Evolutionary conservation across 2,888 invertebrate species (phyloP), one percentile per base, ranked within the genome.

Genomic region (Andrena flavipes): DNA sequence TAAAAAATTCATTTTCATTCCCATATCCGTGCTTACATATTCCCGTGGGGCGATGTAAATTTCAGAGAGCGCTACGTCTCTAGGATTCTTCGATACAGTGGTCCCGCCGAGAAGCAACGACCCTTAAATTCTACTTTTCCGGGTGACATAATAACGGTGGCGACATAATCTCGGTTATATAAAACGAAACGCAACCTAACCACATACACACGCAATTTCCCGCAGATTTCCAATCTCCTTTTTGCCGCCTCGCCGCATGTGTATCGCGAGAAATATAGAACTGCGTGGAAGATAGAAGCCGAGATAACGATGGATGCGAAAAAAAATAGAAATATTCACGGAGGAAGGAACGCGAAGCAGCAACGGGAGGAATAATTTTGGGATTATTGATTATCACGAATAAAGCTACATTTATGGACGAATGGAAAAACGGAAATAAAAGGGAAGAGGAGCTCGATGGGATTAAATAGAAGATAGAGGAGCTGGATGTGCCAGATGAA

Each of bases 171-270:
- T 78, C 56, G 82, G 76, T 74, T 86, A 78, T 67, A 75, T 65
- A 75, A 76, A 72, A 78, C 65, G 69, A 70, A 78, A 73, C 48
- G 26, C 62, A 29, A 62, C 26, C 59, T 10, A 16, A 16, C 23
- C 29, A 26, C 63, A 20, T 13, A 67, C 63, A 64, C 63, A 49
- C 42, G 80, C 86, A 85, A 88, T 89, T 88, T 88, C 82, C 82
- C 75, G 81, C 80, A 87, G 89, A 91, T 91, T 90, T 92, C 87
- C 90, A 91, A 92, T 92, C 90, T 91, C 89, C 89, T 86, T 89
- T 82, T 30, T 51, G 67, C 51, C 54, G 3, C 42, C 33, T 23
- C 5, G 48, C 33, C 10, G 56, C 16, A 60, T 48, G 26, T 20
- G 62, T 35, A 54, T 67, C 60, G 48, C 42, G 29, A 6, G 13